phyloP scores from a whole-genome alignment of 2,113 vertebrate genomes.

The Vulpes ferrilata region DNA sequence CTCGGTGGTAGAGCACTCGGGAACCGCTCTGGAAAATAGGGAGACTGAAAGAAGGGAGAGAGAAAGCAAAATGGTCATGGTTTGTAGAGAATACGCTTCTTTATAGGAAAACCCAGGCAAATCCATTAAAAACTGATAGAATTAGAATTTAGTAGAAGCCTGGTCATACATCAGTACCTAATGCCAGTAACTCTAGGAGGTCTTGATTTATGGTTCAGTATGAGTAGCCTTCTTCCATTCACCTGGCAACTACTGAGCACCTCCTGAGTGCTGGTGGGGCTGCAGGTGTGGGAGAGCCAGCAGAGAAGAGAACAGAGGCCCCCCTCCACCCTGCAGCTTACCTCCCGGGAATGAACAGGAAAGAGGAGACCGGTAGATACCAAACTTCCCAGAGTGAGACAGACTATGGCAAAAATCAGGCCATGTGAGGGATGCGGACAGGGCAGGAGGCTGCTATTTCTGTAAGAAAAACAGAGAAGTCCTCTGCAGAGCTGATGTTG shows the following conservation, averaged over 20 bases:
- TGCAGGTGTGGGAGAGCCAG: neutral
- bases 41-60: neutral
- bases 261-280: neutral
- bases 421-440: neutral
- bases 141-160: neutral
- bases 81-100: neutral
- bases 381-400: neutral
- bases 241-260: neutral
- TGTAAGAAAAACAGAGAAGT: neutral
- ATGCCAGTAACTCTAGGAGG: neutral
- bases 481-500: neutral
- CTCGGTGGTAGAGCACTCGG: too few species aligned
- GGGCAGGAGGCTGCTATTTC: neutral
- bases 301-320: neutral
- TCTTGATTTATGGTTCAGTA: neutral
- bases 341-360: neutral
- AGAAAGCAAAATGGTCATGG: neutral
- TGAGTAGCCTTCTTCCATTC: neutral
- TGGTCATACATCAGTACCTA: neutral
- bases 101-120: neutral
- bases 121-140: neutral
- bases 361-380: accelerated
- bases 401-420: neutral
- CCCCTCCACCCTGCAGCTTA: neutral
- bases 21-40: neutral